Evolutionary conservation across 1,140 invertebrate species (phyloP), one percentile per base, ranked within the genome.

Genomic region (Platyscapa corneri): DNA sequence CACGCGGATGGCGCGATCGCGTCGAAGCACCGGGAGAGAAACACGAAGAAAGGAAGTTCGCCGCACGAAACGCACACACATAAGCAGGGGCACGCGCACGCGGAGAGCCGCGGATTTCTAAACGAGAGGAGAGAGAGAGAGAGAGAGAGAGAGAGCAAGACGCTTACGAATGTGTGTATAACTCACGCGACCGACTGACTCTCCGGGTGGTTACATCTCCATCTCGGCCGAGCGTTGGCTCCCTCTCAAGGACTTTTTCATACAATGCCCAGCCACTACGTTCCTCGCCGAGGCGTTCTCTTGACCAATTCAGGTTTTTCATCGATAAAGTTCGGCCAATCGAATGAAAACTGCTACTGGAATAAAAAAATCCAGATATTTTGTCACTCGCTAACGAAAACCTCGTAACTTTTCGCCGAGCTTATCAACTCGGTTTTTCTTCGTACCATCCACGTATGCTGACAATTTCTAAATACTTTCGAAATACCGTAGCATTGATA

Each of bases 121-220:
- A 34, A 72, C 32, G 67, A 5, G 67, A 72, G n/a, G n/a, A n/a
- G n/a, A n/a, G n/a, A n/a, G n/a, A n/a, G n/a, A n/a, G n/a, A n/a
- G n/a, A n/a, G n/a, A n/a, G n/a, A n/a, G n/a, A n/a, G 12, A 46
- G 72, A 23, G 18, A 74, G 39, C 34, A 30, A 74, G 18, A 37
- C 65, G 30, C 65, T 32, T 12, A 70, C 65, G 16, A 42, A 42
- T 86, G 86, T 90, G 85, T 89, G 88, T 90, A 91, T 90, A 90
- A 91, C 90, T 90, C 87, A 88, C 87, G 88, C 87, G 49, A 53
- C 8, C 49, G 49, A 14, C 49, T 18, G 16, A 53, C 49, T 53
- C 49, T 10, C 49, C 49, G 7, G 86, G 88, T 89, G 90, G 91
- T 92, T 93, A 92, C 91, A 92, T 92, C 91, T 92, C 91, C 89